phyloP scores from a whole-genome alignment of 2,888 invertebrate species.

The Drosophila fulvimacula region DNA sequence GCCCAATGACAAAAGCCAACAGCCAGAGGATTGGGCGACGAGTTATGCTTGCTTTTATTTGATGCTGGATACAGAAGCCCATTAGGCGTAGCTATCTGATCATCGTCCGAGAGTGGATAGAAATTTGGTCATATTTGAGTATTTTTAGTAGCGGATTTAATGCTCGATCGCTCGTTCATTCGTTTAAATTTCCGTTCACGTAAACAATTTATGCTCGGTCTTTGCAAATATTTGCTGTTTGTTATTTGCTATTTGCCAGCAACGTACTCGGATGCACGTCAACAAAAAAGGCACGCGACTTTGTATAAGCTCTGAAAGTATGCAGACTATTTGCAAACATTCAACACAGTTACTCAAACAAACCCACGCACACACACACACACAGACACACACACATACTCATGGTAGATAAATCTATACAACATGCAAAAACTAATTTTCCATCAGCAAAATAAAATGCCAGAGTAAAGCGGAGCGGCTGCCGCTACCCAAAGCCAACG shows the following conservation, averaged over 20 bases:
- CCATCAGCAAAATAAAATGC: slow-evolving; percentile 73
- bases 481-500: slow-evolving; percentile 58
- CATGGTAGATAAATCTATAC: slow-evolving; percentile 58
- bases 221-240: slow-evolving; percentile 58
- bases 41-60: slow-evolving; percentile 8
- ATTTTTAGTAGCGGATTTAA: not conserved
- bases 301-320: slow-evolving; percentile 74
- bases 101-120: not conserved
- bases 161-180: slow-evolving; percentile 36
- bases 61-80: not conserved
- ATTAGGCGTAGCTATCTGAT: slow-evolving; percentile 2
- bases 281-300: slow-evolving; percentile 69
- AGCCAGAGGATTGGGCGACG: not conserved
- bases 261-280: slow-evolving; percentile 39
- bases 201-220: slow-evolving; percentile 59
- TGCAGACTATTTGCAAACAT: slow-evolving; percentile 80
- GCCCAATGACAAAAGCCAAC: slow-evolving; percentile 46
- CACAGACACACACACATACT: slow-evolving; percentile 1
- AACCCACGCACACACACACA: slow-evolving; percentile 28
- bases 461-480: slow-evolving; percentile 23
- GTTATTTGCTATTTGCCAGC: slow-evolving; percentile 45
- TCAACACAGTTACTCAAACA: slow-evolving; percentile 37
- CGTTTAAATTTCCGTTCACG: slow-evolving; percentile 43
- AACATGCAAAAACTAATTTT: slow-evolving; percentile 75
- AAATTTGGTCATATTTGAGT: slow-evolving; percentile 3